A percentile compares a stretch with the other conserved stretches of the same genome.
phyloP scores from a whole-genome alignment of 2,797 vertebrate species.

The Aselliscus stoliczkanus region DNA sequence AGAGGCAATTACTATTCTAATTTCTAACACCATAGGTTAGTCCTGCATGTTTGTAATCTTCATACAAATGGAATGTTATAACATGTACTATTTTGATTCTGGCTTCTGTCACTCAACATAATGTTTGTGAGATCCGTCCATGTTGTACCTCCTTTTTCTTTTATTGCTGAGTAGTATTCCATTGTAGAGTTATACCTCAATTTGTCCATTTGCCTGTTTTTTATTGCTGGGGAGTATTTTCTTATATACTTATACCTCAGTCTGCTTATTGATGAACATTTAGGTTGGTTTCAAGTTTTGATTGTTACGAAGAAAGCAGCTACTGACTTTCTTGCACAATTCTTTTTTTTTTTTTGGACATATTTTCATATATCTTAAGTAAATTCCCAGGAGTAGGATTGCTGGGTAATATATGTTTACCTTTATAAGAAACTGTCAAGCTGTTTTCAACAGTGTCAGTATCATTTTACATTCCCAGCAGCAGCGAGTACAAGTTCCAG shows the following conservation, averaged over 20 bases:
- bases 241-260: background rate
- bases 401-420: background rate
- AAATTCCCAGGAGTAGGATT: background rate
- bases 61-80: background rate
- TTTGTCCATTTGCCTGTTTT: background rate
- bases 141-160: background rate
- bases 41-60: background rate
- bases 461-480: background rate
- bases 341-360: background rate
- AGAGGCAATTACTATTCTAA: background rate
- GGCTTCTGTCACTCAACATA: background rate
- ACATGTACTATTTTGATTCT: background rate
- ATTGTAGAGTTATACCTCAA: background rate
- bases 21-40: background rate
- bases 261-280: background rate
- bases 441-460: background rate
- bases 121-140: background rate
- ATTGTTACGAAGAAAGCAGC: background rate
- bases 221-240: background rate
- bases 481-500: background rate
- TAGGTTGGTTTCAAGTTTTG: background rate
- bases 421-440: background rate
- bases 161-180: background rate
- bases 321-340: background rate
- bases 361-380: background rate